phyloP scores from a whole-genome alignment of 2,113 vertebrate genomes.

The Cavia porcellus region DNA sequence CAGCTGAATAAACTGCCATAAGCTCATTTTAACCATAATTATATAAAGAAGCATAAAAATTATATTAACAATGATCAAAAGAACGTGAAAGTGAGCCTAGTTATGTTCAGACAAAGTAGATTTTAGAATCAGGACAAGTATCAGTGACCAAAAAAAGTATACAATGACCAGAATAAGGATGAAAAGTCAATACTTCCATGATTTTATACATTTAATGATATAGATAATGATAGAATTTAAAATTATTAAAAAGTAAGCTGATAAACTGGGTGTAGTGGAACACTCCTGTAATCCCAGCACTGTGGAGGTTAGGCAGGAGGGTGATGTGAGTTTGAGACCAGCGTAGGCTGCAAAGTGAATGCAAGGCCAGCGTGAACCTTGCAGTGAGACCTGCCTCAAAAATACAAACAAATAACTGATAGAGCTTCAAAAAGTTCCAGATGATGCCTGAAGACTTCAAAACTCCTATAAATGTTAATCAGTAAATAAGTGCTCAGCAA shows the following conservation, averaged over 20 bases:
- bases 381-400: too few species aligned
- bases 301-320: too few species aligned
- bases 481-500: neutral
- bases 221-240: neutral
- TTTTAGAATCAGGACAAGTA: neutral
- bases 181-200: neutral
- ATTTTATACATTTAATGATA: too few species aligned
- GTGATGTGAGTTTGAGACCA: too few species aligned
- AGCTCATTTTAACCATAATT: neutral
- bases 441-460: neutral
- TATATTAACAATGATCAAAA: neutral
- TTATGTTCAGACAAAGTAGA: neutral
- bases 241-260: neutral
- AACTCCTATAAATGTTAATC: neutral
- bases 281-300: too few species aligned
- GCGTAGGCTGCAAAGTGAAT: too few species aligned
- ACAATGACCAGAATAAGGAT: neutral
- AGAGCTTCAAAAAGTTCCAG: neutral
- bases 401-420: neutral
- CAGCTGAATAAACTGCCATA: neutral
- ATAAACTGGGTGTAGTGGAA: too few species aligned
- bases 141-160: neutral
- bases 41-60: neutral
- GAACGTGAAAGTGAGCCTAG: neutral
- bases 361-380: too few species aligned